These are phyloP conservation scores for Australoheros scitulus DNA, from an alignment of 2,113 vertebrate species.

Conservation along the genomic window DNA sequence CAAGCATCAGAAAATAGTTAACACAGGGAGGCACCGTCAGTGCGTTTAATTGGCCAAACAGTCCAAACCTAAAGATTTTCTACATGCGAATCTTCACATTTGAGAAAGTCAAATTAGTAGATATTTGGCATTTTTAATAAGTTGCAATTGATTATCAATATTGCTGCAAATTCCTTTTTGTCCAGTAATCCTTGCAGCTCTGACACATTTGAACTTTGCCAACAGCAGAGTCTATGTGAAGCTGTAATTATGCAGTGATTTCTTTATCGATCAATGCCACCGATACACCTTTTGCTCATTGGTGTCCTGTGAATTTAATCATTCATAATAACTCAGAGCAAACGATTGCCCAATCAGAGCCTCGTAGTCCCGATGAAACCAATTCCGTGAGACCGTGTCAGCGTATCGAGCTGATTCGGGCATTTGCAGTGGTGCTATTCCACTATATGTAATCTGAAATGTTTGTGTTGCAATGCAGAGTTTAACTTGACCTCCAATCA, in stretches of 20 bases:
- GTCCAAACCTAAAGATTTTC: not conserved
- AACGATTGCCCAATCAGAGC: not conserved
- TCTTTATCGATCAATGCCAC: not conserved
- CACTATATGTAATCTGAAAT: not conserved
- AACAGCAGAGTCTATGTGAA: not conserved
- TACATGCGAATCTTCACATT: too few species aligned
- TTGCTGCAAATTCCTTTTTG: not conserved
- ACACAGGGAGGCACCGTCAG: not conserved
- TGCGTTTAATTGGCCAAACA: not conserved
- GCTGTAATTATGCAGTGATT: not conserved
- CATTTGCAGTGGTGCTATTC: not conserved
- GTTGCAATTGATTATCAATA: not conserved
- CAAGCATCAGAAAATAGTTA: not conserved
- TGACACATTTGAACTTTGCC: constrained; percentile 2
- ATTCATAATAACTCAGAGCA: not conserved
- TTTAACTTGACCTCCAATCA: not conserved
- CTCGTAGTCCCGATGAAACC: not conserved
- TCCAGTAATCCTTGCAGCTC: not conserved
- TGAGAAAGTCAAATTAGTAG: not conserved
- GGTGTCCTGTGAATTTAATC: not conserved
- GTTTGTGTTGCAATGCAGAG: not conserved
- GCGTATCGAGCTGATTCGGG: not conserved
- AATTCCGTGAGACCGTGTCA: not conserved
- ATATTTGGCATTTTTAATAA: not conserved
- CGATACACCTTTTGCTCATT: not conserved